phyloP scores from a whole-genome alignment of 2,888 invertebrate genomes.

The Drymonia ruficornis region DNA sequence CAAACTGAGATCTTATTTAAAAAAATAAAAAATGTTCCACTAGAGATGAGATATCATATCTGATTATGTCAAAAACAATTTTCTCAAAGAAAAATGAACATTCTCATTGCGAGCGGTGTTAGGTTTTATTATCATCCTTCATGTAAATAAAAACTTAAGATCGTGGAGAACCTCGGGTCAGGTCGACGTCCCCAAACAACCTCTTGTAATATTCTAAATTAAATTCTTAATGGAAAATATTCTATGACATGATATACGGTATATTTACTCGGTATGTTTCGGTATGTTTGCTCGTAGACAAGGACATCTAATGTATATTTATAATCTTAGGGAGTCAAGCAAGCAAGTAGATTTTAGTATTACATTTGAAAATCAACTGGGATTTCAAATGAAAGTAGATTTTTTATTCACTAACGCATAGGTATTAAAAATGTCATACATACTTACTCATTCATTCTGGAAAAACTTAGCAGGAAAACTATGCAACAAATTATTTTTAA shows the following conservation, averaged over 20 bases:
- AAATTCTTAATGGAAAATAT: conserved; percentile 37
- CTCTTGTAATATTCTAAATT: conserved; percentile 39
- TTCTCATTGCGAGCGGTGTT: conserved; percentile 26
- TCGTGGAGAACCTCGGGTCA: conserved; percentile 17
- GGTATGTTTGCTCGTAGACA: neutral
- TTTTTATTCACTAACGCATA: no score
- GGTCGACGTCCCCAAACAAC: conserved; percentile 27
- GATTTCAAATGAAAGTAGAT: no score
- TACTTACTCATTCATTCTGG: no score
- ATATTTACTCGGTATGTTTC: no score
- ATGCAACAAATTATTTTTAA: no score
- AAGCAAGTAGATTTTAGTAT: neutral
- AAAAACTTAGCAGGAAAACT: no score
- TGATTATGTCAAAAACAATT: conserved; percentile 38
- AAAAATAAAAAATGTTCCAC: neutral
- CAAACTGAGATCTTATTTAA: neutral
- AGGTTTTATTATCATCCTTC: conserved; percentile 34
- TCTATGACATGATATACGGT: conserved; percentile 25
- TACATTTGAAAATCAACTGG: no score
- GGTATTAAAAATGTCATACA: no score
- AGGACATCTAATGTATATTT: conserved; percentile 2
- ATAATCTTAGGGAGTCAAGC: neutral
- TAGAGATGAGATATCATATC: neutral
- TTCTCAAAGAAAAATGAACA: conserved; percentile 33
- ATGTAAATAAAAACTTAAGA: conserved; percentile 35